Conservation (phyloP, 2,888 invertebrate genomes). For the Drosophila yooni region DNA sequence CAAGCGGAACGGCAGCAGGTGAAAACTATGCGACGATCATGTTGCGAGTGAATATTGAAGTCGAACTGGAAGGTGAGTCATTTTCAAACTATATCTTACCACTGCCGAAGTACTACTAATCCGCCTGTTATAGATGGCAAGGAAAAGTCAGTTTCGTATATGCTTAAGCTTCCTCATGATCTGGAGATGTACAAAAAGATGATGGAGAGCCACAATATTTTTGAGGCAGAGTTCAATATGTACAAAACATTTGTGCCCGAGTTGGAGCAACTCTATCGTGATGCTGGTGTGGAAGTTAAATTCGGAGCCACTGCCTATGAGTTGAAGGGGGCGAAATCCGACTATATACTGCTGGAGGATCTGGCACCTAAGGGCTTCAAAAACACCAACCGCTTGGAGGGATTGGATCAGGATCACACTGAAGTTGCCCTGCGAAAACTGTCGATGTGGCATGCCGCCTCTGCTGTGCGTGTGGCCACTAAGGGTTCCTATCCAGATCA, state of each 20-base stretch:
- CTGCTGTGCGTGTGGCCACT: conserved; percentile 63
- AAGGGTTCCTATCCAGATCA: conserved; percentile 59
- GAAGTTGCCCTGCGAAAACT: conserved; percentile 72
- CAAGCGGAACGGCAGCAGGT: conserved; percentile 65
- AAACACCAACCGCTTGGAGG: conserved; percentile 70
- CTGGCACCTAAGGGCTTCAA: conserved; percentile 67
- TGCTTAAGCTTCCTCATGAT: conserved; percentile 65
- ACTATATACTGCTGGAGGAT: conserved; percentile 76
- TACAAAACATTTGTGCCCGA: conserved; percentile 73
- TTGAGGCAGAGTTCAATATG: conserved; percentile 71
- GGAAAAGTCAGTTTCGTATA: conserved; percentile 57
- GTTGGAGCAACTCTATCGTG: conserved; percentile 73
- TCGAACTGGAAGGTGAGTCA: conserved; percentile 66
- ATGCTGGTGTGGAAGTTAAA: conserved; percentile 61
- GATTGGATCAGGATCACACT: conserved; percentile 74
- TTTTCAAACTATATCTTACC: not conserved
- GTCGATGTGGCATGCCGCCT: conserved; percentile 82
- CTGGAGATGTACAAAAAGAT: conserved; percentile 40
- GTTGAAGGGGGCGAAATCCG: conserved; percentile 52
- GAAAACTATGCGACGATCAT: conserved; percentile 82
- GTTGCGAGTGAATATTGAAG: conserved; percentile 67
- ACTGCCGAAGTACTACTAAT: accelerated
- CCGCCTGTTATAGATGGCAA: conserved; percentile 34
- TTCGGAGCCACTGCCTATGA: conserved; percentile 74
- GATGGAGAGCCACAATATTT: conserved; percentile 61